phyloP scores from a whole-genome alignment of 2,888 invertebrate genomes.

The Drosophila ustulata region DNA sequence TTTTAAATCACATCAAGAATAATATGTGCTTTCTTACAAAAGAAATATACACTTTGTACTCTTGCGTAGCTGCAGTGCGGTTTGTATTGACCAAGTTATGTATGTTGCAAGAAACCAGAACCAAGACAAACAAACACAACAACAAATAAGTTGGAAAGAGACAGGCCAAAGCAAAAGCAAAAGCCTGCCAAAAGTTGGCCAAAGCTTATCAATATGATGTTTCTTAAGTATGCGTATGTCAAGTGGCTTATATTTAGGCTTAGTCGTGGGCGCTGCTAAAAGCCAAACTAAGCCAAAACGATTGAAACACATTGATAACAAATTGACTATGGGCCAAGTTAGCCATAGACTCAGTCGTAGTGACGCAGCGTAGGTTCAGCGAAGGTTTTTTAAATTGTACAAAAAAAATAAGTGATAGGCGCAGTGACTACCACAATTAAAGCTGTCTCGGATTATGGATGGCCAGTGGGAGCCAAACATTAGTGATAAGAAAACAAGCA shows the following conservation, averaged over 20 bases:
- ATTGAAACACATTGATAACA: slow-evolving; percentile 62
- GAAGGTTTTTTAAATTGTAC: slow-evolving; percentile 30
- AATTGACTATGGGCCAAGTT: slow-evolving; percentile 62
- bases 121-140: background rate
- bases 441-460: slow-evolving; percentile 16
- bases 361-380: slow-evolving; percentile 23
- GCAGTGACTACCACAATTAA: slow-evolving; percentile 36
- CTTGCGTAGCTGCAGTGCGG: background rate
- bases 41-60: background rate
- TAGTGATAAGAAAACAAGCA: slow-evolving; percentile 11
- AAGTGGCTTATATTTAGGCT: slow-evolving; percentile 61
- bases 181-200: slow-evolving; percentile 60
- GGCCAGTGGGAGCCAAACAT: background rate
- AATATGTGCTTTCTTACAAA: background rate
- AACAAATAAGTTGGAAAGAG: slow-evolving; percentile 10
- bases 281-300: slow-evolving; percentile 62
- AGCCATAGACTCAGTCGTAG: slow-evolving; percentile 24
- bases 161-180: slow-evolving; percentile 8
- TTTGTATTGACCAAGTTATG: slow-evolving; percentile 20
- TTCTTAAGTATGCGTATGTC: slow-evolving; percentile 55
- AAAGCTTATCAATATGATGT: slow-evolving; percentile 58
- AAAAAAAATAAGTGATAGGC: slow-evolving; percentile 22
- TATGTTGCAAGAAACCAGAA: slow-evolving; percentile 5
- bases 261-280: slow-evolving; percentile 53
- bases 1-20: background rate